These are phyloP conservation scores for Neoniphon sammara DNA, from an alignment of 2,797 vertebrate genomes.

Conservation along the genomic window DNA sequence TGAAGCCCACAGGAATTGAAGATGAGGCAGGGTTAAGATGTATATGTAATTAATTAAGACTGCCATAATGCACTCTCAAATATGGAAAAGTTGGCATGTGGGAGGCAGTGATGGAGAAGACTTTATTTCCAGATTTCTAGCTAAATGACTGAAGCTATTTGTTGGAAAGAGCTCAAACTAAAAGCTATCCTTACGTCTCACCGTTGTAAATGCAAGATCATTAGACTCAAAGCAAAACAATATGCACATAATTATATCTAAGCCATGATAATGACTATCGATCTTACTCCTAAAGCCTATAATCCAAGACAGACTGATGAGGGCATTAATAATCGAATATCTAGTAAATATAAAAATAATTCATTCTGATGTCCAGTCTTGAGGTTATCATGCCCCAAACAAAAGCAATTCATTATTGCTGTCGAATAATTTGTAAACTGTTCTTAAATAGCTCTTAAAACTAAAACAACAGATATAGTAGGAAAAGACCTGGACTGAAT, in stretches of 20 bases:
- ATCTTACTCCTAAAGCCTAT: neutral
- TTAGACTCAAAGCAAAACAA: neutral
- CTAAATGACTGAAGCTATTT: neutral
- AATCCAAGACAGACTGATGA: constrained; percentile 1
- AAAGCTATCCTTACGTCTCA: neutral
- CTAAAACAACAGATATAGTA: neutral
- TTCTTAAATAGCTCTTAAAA: no score
- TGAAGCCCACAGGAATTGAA: constrained; percentile 6
- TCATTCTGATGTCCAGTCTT: no score
- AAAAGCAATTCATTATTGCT: neutral
- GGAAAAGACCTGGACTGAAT: neutral
- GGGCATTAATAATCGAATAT: neutral
- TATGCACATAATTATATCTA: neutral
- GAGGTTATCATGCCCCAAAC: neutral
- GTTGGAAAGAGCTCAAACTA: neutral
- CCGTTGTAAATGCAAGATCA: neutral
- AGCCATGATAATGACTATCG: neutral
- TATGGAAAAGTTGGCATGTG: no score
- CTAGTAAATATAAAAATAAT: neutral
- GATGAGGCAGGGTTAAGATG: constrained; percentile 5
- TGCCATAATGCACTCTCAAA: neutral
- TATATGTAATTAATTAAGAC: neutral
- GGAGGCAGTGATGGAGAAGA: neutral
- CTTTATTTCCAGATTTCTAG: neutral
- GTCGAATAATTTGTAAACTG: neutral